These are phyloP conservation scores for Leucophenga montana DNA, from an alignment of 2,888 invertebrate species.

Conservation along the genomic window DNA sequence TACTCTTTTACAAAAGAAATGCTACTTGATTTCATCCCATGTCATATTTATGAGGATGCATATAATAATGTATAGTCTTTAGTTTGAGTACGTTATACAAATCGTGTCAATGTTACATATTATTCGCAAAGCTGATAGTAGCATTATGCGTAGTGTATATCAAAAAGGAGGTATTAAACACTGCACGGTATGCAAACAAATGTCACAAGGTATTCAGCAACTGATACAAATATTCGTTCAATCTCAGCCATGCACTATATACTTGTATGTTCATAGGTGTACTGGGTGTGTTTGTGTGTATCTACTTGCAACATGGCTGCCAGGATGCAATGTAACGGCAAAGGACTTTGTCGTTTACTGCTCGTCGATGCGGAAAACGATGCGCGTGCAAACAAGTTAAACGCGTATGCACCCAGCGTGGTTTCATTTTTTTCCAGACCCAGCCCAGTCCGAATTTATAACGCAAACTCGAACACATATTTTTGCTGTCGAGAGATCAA, in stretches of 20 bases:
- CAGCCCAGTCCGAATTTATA: neutral
- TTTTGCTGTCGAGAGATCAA: conserved; percentile 18
- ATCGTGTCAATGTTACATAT: too few relatives aligned
- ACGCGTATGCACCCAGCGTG: conserved; percentile 29
- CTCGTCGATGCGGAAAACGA: conserved; percentile 43
- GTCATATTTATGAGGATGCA: too few relatives aligned
- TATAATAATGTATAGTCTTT: too few relatives aligned
- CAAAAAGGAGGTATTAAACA: too few relatives aligned
- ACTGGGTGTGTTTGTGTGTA: neutral
- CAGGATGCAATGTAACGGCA: neutral
- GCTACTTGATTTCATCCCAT: too few relatives aligned
- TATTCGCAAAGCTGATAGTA: too few relatives aligned
- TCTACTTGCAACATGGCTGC: neutral
- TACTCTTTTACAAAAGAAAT: too few relatives aligned
- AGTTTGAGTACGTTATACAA: too few relatives aligned
- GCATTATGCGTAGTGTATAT: too few relatives aligned
- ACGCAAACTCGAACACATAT: neutral
- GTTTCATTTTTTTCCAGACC: conserved; percentile 35
- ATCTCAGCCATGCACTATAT: neutral
- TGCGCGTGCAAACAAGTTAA: conserved; percentile 44
- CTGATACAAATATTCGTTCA: conserved; percentile 6
- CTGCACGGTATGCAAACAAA: conserved; percentile 12
- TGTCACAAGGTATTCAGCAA: neutral
- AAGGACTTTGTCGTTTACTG: conserved; percentile 38
- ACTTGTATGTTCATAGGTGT: neutral